These are phyloP conservation scores for Tachina lurida DNA, from an alignment of 2,888 invertebrate genomes.

Conservation along the genomic window DNA sequence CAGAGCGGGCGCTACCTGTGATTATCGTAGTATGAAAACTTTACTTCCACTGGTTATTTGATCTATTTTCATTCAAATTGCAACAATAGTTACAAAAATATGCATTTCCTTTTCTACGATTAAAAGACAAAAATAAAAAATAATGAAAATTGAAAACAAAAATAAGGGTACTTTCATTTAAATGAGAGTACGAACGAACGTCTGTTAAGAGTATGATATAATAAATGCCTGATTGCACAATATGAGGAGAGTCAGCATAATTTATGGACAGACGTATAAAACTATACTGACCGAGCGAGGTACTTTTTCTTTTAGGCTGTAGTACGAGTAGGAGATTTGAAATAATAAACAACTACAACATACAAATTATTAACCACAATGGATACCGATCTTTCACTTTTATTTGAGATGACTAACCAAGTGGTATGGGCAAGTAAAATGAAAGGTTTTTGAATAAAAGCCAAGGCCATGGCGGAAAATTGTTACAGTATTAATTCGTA, in stretches of 20 bases:
- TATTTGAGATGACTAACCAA: conserved; percentile 26
- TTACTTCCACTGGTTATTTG: conserved; percentile 64
- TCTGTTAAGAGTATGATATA: conserved; percentile 56
- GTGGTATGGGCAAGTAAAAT: conserved; percentile 2
- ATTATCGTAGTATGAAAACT: conserved; percentile 44
- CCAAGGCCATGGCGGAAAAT: conserved; percentile 65
- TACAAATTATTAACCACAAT: conserved; percentile 43
- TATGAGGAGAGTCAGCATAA: conserved; percentile 52
- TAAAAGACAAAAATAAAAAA: background rate
- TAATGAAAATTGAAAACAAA: conserved; percentile 1
- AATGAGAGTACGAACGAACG: conserved; percentile 28
- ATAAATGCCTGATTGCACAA: conserved; percentile 68
- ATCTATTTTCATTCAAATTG: conserved; percentile 59
- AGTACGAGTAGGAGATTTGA: conserved; percentile 20
- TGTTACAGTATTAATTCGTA: conserved; percentile 70
- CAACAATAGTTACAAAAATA: conserved; percentile 20
- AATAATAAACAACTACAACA: conserved; percentile 5
- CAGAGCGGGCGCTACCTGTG: conserved; percentile 58
- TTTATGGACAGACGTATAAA: conserved; percentile 17
- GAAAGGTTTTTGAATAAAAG: conserved; percentile 70
- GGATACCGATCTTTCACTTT: conserved; percentile 67
- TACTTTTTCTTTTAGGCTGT: conserved; percentile 62
- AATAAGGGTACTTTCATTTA: conserved; percentile 69
- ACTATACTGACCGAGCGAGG: conserved; percentile 38
- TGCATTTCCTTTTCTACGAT: conserved; percentile 47